These are phyloP conservation scores for Lamprologus speciosus DNA, from an alignment of 2,113 vertebrate genomes.

Conservation along the genomic window DNA sequence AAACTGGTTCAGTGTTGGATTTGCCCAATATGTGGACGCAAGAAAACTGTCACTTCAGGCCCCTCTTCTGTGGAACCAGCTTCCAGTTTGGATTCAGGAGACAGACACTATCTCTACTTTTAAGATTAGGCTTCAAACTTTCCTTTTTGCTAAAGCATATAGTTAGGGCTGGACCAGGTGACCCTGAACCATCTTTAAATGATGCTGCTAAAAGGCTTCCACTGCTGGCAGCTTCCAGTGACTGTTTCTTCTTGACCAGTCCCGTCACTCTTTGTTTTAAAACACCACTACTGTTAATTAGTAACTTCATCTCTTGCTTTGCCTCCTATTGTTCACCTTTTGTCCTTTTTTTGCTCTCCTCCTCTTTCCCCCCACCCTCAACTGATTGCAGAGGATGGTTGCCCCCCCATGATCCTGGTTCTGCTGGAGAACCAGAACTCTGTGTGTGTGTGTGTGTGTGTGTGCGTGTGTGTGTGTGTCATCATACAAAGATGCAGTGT, in stretches of 20 bases:
- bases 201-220: neutral
- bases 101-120: neutral
- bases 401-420: neutral
- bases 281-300: neutral
- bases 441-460: neutral
- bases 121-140: accelerated
- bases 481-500: neutral
- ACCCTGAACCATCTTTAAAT: neutral
- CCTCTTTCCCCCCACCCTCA: neutral
- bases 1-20: too few relatives aligned
- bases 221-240: neutral
- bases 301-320: neutral
- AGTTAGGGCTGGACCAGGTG: accelerated
- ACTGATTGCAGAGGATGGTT: neutral
- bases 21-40: too few relatives aligned
- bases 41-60: too few relatives aligned
- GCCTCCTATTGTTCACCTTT: neutral
- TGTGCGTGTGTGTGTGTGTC: neutral
- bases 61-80: neutral
- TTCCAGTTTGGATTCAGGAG: neutral
- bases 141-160: neutral
- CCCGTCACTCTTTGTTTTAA: neutral
- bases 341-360: neutral
- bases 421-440: neutral
- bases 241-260: neutral